Base-by-base conservation (phyloP, 2,113 vertebrate species). In the Calyptommatus sinebrachiatus region DNA sequence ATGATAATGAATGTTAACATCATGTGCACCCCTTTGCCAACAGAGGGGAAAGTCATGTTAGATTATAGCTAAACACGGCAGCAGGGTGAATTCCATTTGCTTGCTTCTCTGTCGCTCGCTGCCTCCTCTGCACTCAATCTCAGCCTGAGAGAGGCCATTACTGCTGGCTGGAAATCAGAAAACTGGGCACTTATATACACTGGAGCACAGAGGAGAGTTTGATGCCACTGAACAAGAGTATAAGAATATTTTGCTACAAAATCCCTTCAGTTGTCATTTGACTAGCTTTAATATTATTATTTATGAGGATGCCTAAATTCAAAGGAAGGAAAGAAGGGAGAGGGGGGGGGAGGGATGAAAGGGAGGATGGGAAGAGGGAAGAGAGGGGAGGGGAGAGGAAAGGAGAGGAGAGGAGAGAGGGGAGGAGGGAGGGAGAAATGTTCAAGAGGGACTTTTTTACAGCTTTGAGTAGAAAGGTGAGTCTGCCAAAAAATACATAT, bases 1-100 rank as follows among this genome's bases (percentile, higher is more conserved):
- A 92, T 83, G 92, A 91, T 93, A 94, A 95, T 90, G 92, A 94
- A 91, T 88, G 93, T 91, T 92, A 94, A 94, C 93, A 92, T 86
- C 89, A 8, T 26, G 85, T 62, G 90, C 82, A 21, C 90, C 91
- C 89, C 92, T 91, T 83, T 21, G 77, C 93, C 91, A 72, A 69
- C 90, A 88, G 90, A 93, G 92, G 90, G 89, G 90, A 90, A 92
- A 91, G 90, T 94, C 93, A 89, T 89, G 90, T 93, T 91, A 91
- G 88, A 94, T 95, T 91, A 94, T 90, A 91, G 91, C 85, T 88
- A 72, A 87, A 87, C 91, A 88, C 76, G 1, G 81, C 4, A 2
- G n/a, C 62, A 0, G 63, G 68, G 80, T 12, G 87, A 91, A 88
- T 65, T 84, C 87, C 57, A 71, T 80, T 88, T 83, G 83, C 78